Conservation (phyloP, 2,888 invertebrate species). For the Gymnosoma rotundatum region DNA sequence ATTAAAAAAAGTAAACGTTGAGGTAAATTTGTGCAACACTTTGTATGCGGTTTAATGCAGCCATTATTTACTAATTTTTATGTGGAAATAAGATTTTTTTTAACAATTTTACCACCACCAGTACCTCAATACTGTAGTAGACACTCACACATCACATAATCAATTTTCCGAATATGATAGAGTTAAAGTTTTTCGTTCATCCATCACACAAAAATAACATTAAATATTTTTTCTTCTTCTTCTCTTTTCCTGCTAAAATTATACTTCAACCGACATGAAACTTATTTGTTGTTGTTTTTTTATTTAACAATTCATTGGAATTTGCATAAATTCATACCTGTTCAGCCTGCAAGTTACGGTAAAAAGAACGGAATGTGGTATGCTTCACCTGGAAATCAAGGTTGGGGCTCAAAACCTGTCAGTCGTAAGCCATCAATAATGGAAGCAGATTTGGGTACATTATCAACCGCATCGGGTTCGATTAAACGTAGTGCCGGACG, state of each 20-base stretch:
- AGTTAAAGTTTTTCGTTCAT: slow-evolving; percentile 27
- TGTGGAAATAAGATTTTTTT: too few species aligned
- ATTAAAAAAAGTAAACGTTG: too few species aligned
- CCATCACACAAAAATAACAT: slow-evolving; percentile 19
- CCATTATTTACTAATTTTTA: not conserved
- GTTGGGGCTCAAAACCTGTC: slow-evolving; percentile 87
- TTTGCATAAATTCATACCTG: not conserved
- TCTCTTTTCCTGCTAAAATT: not conserved
- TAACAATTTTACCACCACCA: slow-evolving; percentile 42
- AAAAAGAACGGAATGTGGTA: slow-evolving; percentile 96
- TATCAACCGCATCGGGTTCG: slow-evolving; percentile 85
- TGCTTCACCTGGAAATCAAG: slow-evolving; percentile 84
- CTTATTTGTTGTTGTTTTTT: not conserved
- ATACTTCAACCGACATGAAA: not conserved
- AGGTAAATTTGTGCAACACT: too few species aligned
- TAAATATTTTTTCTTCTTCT: slow-evolving; percentile 13
- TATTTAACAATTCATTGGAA: slow-evolving; percentile 10
- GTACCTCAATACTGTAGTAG: slow-evolving; percentile 30
- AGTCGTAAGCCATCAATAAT: slow-evolving; percentile 92
- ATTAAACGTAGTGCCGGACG: slow-evolving; percentile 91
- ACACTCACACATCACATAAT: not conserved
- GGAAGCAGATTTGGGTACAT: slow-evolving; percentile 88
- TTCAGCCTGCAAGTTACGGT: slow-evolving; percentile 93
- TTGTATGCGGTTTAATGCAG: slow-evolving; percentile 1
- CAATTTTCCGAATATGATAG: slow-evolving; percentile 33